Evolutionary conservation across 2,113 vertebrate genomes (phyloP).

Genomic region (Isurus oxyrinchus): DNA sequence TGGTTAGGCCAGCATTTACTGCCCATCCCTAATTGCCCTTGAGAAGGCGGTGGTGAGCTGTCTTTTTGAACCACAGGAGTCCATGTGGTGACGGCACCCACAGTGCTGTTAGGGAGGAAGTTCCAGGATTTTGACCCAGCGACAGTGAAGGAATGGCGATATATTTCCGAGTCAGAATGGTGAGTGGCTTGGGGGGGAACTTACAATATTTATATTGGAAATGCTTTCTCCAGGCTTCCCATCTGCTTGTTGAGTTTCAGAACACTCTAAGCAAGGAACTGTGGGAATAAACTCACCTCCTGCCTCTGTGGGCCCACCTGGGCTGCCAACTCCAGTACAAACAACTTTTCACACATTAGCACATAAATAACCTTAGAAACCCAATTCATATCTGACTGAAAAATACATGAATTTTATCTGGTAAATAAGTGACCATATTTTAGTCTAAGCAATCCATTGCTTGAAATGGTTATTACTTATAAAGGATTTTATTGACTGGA

Average conservation of each 20-base stretch:
- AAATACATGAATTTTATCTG: not conserved
- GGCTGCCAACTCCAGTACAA: not conserved
- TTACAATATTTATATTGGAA: not conserved
- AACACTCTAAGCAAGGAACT: not conserved
- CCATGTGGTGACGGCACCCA: no score
- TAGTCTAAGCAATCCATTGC: not conserved
- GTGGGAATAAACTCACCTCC: not conserved
- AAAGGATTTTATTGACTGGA: constrained; percentile 4
- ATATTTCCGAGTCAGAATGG: no score
- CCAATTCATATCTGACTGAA: not conserved
- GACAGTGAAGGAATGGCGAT: no score
- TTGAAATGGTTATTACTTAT: not conserved
- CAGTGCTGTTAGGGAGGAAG: no score
- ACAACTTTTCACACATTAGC: no score
- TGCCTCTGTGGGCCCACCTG: not conserved
- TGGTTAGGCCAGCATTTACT: no score
- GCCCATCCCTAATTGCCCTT: no score
- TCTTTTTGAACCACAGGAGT: no score
- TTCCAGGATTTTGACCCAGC: no score
- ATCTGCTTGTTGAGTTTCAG: not conserved
- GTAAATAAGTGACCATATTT: not conserved
- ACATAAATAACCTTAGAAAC: constrained; percentile 4
- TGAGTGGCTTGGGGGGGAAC: no score
- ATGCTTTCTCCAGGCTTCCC: not conserved
- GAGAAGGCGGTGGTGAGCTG: no score